Evolutionary conservation across 2,888 invertebrate species (phyloP).

Genomic region (Ptilodon capucinus): DNA sequence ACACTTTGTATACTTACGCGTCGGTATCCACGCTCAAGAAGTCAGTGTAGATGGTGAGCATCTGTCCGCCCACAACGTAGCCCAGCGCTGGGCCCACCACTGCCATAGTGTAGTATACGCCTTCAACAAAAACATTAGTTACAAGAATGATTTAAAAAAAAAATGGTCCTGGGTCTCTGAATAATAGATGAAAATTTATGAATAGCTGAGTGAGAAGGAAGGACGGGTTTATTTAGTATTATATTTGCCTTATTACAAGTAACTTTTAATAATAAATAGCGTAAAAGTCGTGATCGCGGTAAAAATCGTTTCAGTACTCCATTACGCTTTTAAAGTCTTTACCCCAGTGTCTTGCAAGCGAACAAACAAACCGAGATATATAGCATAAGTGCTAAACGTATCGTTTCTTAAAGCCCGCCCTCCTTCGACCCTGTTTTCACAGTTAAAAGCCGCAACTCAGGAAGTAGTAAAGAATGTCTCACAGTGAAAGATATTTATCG

Average conservation of each 20-base stretch:
- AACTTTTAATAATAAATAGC: too few species aligned
- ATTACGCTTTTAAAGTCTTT: slow-evolving; percentile 2
- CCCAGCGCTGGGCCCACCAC: slow-evolving; percentile 92
- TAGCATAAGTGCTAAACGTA: slow-evolving; percentile 38
- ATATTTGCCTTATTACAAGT: too few species aligned
- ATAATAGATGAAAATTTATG: too few species aligned
- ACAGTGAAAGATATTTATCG: slow-evolving; percentile 20
- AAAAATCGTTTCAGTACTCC: not conserved
- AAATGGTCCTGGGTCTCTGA: too few species aligned
- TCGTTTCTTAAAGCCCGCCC: slow-evolving; percentile 50
- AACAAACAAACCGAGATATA: slow-evolving; percentile 32
- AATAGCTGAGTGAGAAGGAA: too few species aligned
- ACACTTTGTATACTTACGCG: slow-evolving; percentile 84
- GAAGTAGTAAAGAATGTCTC: slow-evolving; percentile 24
- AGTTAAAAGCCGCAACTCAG: slow-evolving; percentile 68
- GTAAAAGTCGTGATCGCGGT: too few species aligned
- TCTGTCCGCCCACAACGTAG: slow-evolving; percentile 91
- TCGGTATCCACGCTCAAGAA: slow-evolving; percentile 84
- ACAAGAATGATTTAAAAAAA: too few species aligned
- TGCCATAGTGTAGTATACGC: slow-evolving; percentile 92
- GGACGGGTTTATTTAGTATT: too few species aligned
- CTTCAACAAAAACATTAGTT: slow-evolving; percentile 75
- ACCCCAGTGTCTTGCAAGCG: slow-evolving; percentile 4
- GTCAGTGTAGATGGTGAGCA: slow-evolving; percentile 90
- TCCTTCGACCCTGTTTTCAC: slow-evolving; percentile 61